Evolutionary conservation across 2,797 vertebrate genomes (phyloP).

Genomic region (Pseudochaenichthys georgianus): DNA sequence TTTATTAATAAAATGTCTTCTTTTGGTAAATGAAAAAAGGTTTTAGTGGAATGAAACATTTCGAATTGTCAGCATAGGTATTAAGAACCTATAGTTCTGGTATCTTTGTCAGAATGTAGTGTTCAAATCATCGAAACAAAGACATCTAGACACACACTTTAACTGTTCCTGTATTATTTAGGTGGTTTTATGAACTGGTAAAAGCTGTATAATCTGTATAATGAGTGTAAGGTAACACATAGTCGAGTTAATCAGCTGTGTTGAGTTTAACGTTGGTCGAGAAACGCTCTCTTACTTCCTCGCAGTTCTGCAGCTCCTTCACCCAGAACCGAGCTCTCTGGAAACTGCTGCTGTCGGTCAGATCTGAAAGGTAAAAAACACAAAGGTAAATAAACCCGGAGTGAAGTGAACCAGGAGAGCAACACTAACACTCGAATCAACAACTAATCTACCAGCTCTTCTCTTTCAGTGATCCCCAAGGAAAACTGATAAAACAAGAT

Average conservation of each 20-base stretch:
- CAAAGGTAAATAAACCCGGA: neutral
- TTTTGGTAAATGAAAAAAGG: neutral
- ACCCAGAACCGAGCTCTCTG: conserved; percentile 97
- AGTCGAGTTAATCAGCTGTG: too few species aligned
- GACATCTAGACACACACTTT: too few species aligned
- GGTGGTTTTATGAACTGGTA: neutral
- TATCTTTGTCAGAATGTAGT: neutral
- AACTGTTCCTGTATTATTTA: neutral
- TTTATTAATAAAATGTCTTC: neutral
- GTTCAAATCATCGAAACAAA: neutral
- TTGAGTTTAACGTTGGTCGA: neutral
- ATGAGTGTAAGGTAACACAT: too few species aligned
- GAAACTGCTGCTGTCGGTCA: conserved; percentile 96
- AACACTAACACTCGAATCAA: neutral
- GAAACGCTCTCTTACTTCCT: conserved; percentile 85
- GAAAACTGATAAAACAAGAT: too few species aligned
- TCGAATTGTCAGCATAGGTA: neutral
- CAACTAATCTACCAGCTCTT: neutral
- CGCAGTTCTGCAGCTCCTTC: conserved; percentile 94
- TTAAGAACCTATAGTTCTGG: neutral
- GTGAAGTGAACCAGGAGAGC: neutral
- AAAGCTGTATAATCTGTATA: neutral
- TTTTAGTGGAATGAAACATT: neutral
- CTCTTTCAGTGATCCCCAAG: too few species aligned
- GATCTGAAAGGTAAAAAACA: conserved; percentile 80